Evolutionary conservation across 2,113 vertebrate genomes (phyloP).

Genomic region (Mesitornis unicolor): DNA sequence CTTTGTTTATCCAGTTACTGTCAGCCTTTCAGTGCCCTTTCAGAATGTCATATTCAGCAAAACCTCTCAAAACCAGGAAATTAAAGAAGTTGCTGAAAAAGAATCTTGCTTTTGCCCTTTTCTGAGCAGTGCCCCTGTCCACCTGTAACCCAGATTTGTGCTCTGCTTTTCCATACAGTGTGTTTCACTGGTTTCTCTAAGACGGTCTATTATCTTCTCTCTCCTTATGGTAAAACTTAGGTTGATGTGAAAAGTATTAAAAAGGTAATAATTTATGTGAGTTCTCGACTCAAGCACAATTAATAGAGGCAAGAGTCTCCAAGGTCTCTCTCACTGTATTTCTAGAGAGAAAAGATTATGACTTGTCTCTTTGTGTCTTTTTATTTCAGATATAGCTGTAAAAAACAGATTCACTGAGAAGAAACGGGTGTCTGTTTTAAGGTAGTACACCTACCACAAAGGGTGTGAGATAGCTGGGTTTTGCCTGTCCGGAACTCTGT

Average conservation of each 20-base stretch:
- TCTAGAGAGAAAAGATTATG: not conserved
- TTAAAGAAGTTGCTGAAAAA: not conserved
- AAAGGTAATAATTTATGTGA: not conserved
- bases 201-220: not conserved
- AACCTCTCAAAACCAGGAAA: not conserved
- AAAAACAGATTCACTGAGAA: not conserved
- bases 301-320: not conserved
- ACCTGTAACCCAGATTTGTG: not conserved
- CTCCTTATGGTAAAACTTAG: not conserved
- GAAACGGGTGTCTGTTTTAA: not conserved
- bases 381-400: not conserved
- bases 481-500: constrained; percentile 97
- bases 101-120: not conserved
- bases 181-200: not conserved
- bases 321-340: not conserved
- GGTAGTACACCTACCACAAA: constrained; percentile 85
- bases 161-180: not conserved
- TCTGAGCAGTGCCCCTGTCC: not conserved
- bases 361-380: not conserved
- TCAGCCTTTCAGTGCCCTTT: not conserved
- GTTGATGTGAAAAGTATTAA: not conserved
- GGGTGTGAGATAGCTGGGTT: constrained; percentile 95
- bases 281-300: not conserved
- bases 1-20: not conserved
- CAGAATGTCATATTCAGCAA: constrained; percentile 4